phyloP scores from a whole-genome alignment of 2,113 vertebrate genomes.

The Solea solea region DNA sequence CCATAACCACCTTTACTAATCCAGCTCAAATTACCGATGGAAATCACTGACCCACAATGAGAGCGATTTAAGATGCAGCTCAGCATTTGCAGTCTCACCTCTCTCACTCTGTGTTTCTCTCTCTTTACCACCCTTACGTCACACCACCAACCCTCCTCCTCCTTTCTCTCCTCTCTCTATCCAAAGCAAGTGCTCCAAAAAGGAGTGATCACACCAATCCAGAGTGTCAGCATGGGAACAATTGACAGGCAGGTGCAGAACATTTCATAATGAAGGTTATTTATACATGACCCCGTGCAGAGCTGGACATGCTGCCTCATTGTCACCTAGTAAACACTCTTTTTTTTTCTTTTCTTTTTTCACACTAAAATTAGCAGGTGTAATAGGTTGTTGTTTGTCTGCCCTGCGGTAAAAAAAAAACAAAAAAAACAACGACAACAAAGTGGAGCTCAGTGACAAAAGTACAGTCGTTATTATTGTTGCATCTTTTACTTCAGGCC shows the following conservation, averaged over 20 bases:
- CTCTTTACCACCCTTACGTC: slow-evolving; percentile 42
- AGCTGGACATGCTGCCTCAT: slow-evolving; percentile 51
- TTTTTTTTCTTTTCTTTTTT: background rate
- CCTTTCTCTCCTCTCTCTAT: slow-evolving; percentile 31
- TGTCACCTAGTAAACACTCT: slow-evolving; percentile 30
- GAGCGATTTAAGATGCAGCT: slow-evolving; percentile 50
- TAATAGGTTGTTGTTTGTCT: too few relatives aligned
- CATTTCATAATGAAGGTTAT: slow-evolving; percentile 67
- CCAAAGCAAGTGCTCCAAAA: slow-evolving; percentile 50
- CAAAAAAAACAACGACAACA: too few relatives aligned
- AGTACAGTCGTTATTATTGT: too few relatives aligned
- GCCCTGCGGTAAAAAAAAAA: too few relatives aligned
- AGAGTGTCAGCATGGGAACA: slow-evolving; percentile 64
- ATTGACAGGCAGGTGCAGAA: slow-evolving; percentile 71
- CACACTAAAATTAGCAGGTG: too few relatives aligned
- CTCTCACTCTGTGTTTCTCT: slow-evolving; percentile 24
- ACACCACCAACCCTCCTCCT: slow-evolving; percentile 37
- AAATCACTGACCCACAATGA: slow-evolving; percentile 62
- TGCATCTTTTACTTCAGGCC: too few relatives aligned
- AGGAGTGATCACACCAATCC: slow-evolving; percentile 68
- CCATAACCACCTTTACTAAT: slow-evolving; percentile 52
- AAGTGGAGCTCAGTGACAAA: too few relatives aligned
- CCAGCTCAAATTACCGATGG: slow-evolving; percentile 56
- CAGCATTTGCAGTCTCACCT: slow-evolving; percentile 33
- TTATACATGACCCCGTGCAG: slow-evolving; percentile 37